Evolutionary conservation across 2,113 vertebrate species (phyloP).

Genomic region (Dermatemys mawii): DNA sequence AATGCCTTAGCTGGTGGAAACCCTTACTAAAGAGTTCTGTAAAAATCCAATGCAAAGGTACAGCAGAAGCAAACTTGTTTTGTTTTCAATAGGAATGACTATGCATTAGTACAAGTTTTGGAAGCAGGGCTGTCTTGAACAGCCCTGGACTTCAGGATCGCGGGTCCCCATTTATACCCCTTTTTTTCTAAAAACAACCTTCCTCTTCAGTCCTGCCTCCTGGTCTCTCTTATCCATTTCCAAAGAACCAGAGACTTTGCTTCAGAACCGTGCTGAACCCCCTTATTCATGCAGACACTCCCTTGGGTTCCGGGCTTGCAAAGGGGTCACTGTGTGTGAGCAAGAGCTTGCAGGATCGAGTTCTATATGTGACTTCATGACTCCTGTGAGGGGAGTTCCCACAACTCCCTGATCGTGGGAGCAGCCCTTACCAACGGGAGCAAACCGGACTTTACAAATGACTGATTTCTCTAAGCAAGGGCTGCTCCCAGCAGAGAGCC

Average conservation of each 20-base stretch:
- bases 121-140: not conserved
- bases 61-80: not conserved
- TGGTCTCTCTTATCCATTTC: not conserved
- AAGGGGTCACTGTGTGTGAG: not conserved
- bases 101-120: too few species aligned
- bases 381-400: not conserved
- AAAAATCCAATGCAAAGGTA: not conserved
- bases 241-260: not conserved
- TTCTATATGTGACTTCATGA: not conserved
- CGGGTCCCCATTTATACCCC: not conserved
- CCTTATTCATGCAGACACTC: not conserved
- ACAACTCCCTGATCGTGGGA: not conserved
- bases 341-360: not conserved
- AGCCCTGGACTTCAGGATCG: not conserved
- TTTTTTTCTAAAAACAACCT: not conserved
- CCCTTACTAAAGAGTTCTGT: not conserved
- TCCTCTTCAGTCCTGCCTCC: not conserved
- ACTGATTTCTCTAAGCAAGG: not conserved
- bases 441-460: not conserved
- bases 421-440: not conserved
- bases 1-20: not conserved
- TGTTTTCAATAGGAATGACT: not conserved
- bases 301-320: not conserved
- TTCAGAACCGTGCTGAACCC: not conserved
- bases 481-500: not conserved